Percentiles rank a stretch among this genome's conserved stretches.
Conservation (phyloP, 2,888 invertebrate species). For the Xestia rhomboidea region DNA sequence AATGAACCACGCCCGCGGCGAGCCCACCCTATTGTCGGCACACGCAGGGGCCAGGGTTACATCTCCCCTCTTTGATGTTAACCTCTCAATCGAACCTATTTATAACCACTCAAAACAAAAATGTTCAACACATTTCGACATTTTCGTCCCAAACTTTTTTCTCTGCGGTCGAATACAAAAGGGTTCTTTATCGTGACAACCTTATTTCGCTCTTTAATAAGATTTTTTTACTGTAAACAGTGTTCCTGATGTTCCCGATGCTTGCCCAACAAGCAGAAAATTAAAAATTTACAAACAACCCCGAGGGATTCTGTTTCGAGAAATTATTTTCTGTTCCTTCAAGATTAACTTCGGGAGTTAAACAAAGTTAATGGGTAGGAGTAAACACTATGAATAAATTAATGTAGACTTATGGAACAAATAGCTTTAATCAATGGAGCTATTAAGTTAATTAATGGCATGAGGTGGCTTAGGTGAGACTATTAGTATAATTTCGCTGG, state of each 20-base stretch:
- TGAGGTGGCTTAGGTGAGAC: constrained; percentile 15
- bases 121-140: constrained; percentile 42
- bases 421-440: constrained; percentile 56
- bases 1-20: constrained; percentile 78
- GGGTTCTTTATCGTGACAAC: constrained; percentile 75
- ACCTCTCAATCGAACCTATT: constrained; percentile 77
- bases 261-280: constrained; percentile 84
- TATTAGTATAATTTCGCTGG: constrained; percentile 27
- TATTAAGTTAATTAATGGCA: constrained; percentile 44
- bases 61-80: constrained; percentile 74
- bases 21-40: constrained; percentile 75
- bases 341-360: constrained; percentile 75
- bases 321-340: constrained; percentile 75
- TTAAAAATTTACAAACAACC: constrained; percentile 83
- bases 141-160: constrained; percentile 46
- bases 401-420: constrained; percentile 52
- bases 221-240: constrained; percentile 79
- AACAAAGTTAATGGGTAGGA: constrained; percentile 75
- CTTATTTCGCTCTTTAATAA: constrained; percentile 78
- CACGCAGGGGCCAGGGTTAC: constrained; percentile 70
- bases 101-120: constrained; percentile 65
- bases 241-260: constrained; percentile 81
- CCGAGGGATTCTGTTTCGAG: constrained; percentile 76
- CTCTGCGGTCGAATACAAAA: constrained; percentile 58
- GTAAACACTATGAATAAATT: constrained; percentile 70